Evolutionary conservation across 1,140 invertebrate species (phyloP).

Genomic region (Globodera ellingtonae): DNA sequence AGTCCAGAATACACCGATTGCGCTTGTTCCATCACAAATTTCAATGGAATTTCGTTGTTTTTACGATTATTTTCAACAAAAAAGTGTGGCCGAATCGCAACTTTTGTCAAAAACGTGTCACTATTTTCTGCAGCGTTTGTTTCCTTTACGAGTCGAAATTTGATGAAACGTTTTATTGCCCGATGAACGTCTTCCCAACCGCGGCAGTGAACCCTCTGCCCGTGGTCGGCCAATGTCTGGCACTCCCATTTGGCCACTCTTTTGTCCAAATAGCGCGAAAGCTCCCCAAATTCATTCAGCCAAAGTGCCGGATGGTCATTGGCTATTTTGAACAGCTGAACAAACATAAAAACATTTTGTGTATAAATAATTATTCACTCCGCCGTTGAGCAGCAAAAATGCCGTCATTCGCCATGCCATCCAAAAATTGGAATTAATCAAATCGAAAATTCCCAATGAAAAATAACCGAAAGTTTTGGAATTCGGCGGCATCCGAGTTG

Average conservation of each 20-base stretch:
- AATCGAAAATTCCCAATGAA: too few relatives aligned
- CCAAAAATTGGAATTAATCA: too few relatives aligned
- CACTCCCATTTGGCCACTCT: background rate
- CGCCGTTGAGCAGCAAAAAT: too few relatives aligned
- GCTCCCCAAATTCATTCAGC: background rate
- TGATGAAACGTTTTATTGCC: background rate
- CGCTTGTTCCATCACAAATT: background rate
- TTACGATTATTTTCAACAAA: background rate
- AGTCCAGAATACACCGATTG: background rate
- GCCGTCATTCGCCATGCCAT: too few relatives aligned
- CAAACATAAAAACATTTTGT: too few relatives aligned
- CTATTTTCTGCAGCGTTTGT: background rate
- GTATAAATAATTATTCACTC: too few relatives aligned
- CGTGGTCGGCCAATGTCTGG: background rate
- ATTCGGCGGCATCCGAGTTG: too few relatives aligned
- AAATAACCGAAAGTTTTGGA: too few relatives aligned
- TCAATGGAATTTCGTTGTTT: background rate
- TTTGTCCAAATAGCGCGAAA: background rate
- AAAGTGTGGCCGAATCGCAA: background rate
- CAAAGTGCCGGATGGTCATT: background rate
- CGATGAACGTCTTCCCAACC: background rate
- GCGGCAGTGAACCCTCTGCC: background rate
- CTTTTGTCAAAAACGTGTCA: background rate
- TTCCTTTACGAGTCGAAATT: background rate
- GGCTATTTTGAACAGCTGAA: background rate